Conservation (phyloP, 2,113 vertebrate species). For the Mystacornis crossleyi region DNA sequence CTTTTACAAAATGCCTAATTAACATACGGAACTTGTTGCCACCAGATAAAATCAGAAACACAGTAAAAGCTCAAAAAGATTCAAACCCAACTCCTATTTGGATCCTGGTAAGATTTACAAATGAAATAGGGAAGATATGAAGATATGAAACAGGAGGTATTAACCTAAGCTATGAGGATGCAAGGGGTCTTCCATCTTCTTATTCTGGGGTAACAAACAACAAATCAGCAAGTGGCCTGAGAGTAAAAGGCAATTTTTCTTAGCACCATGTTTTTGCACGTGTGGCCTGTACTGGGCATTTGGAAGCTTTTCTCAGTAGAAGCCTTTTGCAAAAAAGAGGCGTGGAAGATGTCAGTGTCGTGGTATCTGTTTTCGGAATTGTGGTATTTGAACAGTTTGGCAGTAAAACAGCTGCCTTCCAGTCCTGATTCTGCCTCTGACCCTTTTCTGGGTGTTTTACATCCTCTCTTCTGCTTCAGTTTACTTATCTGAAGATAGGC, state of each 20-base stretch:
- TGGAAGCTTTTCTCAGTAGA: background rate
- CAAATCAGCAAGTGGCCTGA: background rate
- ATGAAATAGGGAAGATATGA: background rate
- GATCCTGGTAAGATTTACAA: background rate
- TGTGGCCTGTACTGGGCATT: background rate
- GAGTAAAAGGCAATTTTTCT: background rate
- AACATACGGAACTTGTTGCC: background rate
- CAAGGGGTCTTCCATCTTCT: background rate
- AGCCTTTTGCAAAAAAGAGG: background rate
- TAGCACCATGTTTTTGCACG: accelerated
- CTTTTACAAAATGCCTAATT: constrained; percentile 19
- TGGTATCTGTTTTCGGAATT: background rate
- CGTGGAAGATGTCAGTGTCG: accelerated
- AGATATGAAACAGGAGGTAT: background rate
- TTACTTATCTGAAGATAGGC: background rate
- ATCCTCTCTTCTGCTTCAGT: background rate
- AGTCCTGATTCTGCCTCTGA: background rate
- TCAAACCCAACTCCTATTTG: background rate
- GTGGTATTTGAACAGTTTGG: background rate
- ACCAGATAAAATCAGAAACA: background rate
- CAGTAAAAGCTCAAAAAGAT: background rate
- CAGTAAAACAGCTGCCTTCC: background rate
- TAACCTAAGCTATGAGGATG: background rate
- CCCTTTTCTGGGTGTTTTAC: background rate
- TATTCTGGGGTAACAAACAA: background rate